Base-by-base conservation (phyloP, 2,888 invertebrate species). In the Acrobasis consociella region DNA sequence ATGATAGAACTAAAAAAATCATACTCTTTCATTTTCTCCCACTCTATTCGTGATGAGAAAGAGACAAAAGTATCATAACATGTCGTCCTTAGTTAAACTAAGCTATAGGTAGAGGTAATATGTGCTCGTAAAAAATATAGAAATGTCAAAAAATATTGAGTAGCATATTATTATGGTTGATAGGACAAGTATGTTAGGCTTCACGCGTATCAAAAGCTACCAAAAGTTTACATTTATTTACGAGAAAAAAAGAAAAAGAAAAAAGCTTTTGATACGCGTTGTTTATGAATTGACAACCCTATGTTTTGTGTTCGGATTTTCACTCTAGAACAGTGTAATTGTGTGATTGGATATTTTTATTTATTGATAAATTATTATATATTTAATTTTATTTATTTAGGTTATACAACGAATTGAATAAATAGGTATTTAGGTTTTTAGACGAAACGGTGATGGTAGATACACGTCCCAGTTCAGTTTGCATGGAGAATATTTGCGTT, bases 251-350 rank as follows among this genome's bases (percentile, higher is more conserved):
- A 13, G 13, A 51, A 17, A 51, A 51, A 5, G 17, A 22, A 51
- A 13, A 11, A 22, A 13, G 51, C 22, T 22, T 46, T 52, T 52
- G 52, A 31, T 37, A 52, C 31, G 31, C 9, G 38, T 56, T n/a
- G 15, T 56, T 42, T 39, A 39, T 56, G 22, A 52, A 37, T 52
- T 52, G 31, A 31, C 52, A 52, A 31, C 31, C 8, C 46, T 46
- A 46, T 46, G 22, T 51, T 58, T 49, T 49, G 31, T 58, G 58
- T 59, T 59, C 42, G 37, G 59, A 59, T 37, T 50, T 59, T 59
- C 38, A 56, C 56, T 56, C 42, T 56, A 56, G 39, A 46, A 46
- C 2, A 31, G 31, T 13, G 1, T n/a, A 46, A n/a, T 46, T 46
- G 10, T 46, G 46, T 46, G 46, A 46, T n/a, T n/a, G 46, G 46